Evolutionary conservation across 2,888 invertebrate species (phyloP).

Genomic region (Eupithecia pulchellata): DNA sequence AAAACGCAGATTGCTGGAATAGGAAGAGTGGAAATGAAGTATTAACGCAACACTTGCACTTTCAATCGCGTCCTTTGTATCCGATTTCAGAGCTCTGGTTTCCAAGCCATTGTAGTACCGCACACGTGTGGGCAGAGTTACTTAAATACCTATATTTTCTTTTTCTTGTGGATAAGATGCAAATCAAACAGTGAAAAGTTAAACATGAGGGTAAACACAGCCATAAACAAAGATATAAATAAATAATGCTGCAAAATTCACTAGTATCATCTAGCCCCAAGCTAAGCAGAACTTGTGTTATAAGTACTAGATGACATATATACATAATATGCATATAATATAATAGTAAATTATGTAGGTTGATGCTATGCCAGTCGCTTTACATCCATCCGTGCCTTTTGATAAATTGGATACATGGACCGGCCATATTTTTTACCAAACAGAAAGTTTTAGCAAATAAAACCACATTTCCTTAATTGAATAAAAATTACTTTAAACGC

Average conservation of each 20-base stretch:
- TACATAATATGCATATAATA: too few species aligned
- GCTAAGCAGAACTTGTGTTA: too few species aligned
- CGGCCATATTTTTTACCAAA: background rate
- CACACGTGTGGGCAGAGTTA: slow-evolving; percentile 49
- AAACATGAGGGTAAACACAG: background rate
- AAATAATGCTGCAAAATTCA: too few species aligned
- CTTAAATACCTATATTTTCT: slow-evolving; percentile 15
- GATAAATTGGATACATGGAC: background rate
- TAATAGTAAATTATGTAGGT: too few species aligned
- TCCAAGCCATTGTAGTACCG: slow-evolving; percentile 52
- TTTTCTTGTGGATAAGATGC: background rate
- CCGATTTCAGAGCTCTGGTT: slow-evolving; percentile 64
- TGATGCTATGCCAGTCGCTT: too few species aligned
- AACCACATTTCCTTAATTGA: slow-evolving; percentile 34
- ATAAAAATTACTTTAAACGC: slow-evolving; percentile 32
- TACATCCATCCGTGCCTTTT: too few species aligned
- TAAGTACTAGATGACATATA: too few species aligned
- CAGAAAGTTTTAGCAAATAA: slow-evolving; percentile 8
- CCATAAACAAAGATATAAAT: background rate
- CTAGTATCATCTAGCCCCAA: too few species aligned
- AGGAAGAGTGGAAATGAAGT: slow-evolving; percentile 77
- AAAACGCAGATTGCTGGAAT: slow-evolving; percentile 73
- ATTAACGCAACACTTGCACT: slow-evolving; percentile 85
- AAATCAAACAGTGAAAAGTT: background rate
- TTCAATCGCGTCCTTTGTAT: slow-evolving; percentile 71